These are phyloP conservation scores for Trachelipus rathkii DNA, from an alignment of 1,140 invertebrate species.

Conservation along the genomic window DNA sequence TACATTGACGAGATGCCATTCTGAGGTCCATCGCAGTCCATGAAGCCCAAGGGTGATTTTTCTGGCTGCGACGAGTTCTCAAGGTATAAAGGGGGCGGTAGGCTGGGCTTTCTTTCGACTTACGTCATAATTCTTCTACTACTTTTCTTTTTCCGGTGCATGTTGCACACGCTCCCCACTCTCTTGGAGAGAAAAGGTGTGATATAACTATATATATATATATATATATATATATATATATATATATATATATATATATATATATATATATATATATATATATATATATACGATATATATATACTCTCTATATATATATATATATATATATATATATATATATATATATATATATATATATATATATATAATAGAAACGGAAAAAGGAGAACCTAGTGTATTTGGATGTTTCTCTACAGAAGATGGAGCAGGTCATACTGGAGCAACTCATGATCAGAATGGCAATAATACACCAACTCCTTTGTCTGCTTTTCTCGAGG, in stretches of 20 bases:
- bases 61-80: no score
- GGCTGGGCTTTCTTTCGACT: no score
- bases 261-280: slow-evolving; percentile 17
- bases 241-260: neutral
- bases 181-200: no score
- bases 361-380: slow-evolving; percentile 23
- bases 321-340: slow-evolving; percentile 23
- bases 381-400: slow-evolving; percentile 17
- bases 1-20: no score
- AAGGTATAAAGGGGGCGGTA: no score
- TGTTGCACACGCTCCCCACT: no score
- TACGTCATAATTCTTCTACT: no score
- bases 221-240: slow-evolving; percentile 11
- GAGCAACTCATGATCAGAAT: slow-evolving; percentile 37
- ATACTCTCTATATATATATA: slow-evolving; percentile 21
- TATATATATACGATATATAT: slow-evolving; percentile 14
- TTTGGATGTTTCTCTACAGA: slow-evolving; percentile 16
- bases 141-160: no score
- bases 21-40: no score
- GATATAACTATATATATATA: slow-evolving; percentile 21
- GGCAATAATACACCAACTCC: slow-evolving; percentile 38
- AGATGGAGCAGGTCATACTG: slow-evolving; percentile 22
- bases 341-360: slow-evolving; percentile 20
- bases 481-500: slow-evolving; percentile 27
- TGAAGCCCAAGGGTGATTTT: no score